Evolutionary conservation across 2,797 vertebrate species (phyloP).

Genomic region (Pteronotus mesoamericanus): DNA sequence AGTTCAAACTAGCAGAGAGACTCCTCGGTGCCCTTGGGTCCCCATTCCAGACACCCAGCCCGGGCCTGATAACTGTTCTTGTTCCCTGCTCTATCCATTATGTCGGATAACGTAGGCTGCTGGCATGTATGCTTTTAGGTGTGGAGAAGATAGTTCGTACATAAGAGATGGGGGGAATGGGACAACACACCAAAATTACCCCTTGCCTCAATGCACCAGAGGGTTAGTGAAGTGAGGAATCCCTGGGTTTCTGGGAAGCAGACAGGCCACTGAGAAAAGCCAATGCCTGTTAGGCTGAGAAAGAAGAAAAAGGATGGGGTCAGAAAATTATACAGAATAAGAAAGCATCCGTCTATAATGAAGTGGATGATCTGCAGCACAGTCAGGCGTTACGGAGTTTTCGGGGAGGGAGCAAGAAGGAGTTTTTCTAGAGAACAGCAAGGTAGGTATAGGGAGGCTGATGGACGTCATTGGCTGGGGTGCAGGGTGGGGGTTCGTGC

Average conservation of each 20-base stretch:
- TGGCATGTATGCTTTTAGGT: neutral
- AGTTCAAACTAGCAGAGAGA: neutral
- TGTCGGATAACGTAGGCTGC: neutral
- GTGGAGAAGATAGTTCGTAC: neutral
- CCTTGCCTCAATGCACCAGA: neutral
- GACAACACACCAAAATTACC: neutral
- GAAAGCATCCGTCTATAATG: neutral
- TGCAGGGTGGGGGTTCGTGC: neutral
- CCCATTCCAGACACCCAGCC: neutral
- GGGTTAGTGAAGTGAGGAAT: neutral
- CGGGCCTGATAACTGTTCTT: neutral
- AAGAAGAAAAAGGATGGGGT: neutral
- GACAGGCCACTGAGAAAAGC: neutral
- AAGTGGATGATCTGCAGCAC: neutral
- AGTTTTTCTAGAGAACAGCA: neutral
- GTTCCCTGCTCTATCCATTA: neutral
- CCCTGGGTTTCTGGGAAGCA: neutral
- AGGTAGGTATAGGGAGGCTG: neutral
- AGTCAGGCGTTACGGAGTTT: neutral
- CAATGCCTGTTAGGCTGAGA: neutral
- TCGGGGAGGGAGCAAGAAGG: neutral
- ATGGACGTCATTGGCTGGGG: neutral
- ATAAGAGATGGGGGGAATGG: neutral
- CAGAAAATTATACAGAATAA: neutral
- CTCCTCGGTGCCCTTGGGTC: neutral